phyloP scores from a whole-genome alignment of 2,888 invertebrate species.

The Lepidochrysops patricia region DNA sequence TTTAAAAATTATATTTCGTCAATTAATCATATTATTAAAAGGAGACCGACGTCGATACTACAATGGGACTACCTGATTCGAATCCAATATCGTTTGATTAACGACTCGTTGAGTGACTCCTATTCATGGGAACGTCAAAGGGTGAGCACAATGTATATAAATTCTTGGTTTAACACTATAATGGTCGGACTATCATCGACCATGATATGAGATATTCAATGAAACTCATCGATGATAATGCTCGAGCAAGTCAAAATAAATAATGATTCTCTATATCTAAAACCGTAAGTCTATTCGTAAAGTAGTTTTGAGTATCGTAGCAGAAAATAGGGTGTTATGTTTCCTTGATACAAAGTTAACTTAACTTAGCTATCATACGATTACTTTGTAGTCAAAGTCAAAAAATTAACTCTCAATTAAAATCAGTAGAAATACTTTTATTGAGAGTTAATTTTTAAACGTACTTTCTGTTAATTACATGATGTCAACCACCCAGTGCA shows the following conservation, averaged over 20 bases:
- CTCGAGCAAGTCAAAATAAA: background rate
- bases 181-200: background rate
- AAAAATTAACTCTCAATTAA: too few species aligned
- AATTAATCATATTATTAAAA: conserved; percentile 60
- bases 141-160: conserved; percentile 58
- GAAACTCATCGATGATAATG: background rate
- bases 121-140: conserved; percentile 65
- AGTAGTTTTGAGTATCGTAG: too few species aligned
- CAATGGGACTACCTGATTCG: conserved; percentile 70
- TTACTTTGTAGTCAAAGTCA: too few species aligned
- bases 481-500: too few species aligned
- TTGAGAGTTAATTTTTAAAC: too few species aligned
- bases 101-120: conserved; percentile 71
- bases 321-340: too few species aligned
- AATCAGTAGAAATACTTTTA: too few species aligned
- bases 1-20: conserved; percentile 48
- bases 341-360: too few species aligned
- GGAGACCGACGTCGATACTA: conserved; percentile 53
- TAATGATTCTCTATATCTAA: background rate
- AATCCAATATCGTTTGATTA: conserved; percentile 68
- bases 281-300: too few species aligned
- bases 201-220: background rate
- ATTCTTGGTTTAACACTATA: conserved; percentile 24
- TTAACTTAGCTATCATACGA: too few species aligned
- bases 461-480: too few species aligned